Evolutionary conservation across 2,113 vertebrate genomes (phyloP), one percentile per base, ranked within the genome.

Genomic region (Lutjanus erythropterus): DNA sequence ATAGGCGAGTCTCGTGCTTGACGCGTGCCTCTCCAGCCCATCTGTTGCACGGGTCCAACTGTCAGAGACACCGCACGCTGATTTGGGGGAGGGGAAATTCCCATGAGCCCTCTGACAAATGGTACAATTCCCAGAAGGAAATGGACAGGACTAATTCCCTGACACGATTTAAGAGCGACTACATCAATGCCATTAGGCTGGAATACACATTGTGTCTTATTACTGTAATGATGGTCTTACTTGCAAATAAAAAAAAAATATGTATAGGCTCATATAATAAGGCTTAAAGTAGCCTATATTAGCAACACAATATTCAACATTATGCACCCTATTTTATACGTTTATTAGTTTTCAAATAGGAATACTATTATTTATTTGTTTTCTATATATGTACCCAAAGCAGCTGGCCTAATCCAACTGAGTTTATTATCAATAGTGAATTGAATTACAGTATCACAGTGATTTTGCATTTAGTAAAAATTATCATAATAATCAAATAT

Each of bases 21-120:
- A 62, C 95, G 93, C 94, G 94, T 95, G 94, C 94, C 83, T 78
- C 78, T 53, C 72, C 15, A 9, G 71, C 8, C 91, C 91, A 92
- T 91, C 92, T 93, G 93, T 89, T 88, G 76, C 86, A 69, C 58
- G 1, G 56, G 58, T 86, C 75, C 78, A 93, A 91, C 89, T 91
- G 93, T 90, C 88, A 92, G 71, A 31, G 80, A 92, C 90, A 92
- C 88, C 81, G 31, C 42, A 83, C 83, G 77, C 47, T 23, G 65
- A 29, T 71, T 60, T n/a, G n/a, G 23, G 61, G 64, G 44, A 11
- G 31, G 39, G 68, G 46, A 2, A 58, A 86, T 90, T 88, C 89
- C 89, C 84, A 84, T 27, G 74, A 83, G 89, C 2, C 23, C 21
- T 58, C 19, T 72, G 70, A 74, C 70, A 65, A 72, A 80, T 78